A percentile compares a stretch with the other conserved stretches of the same genome.
phyloP scores from a whole-genome alignment of 64 coral and sea anemone genomes.

The Porites lutea region DNA sequence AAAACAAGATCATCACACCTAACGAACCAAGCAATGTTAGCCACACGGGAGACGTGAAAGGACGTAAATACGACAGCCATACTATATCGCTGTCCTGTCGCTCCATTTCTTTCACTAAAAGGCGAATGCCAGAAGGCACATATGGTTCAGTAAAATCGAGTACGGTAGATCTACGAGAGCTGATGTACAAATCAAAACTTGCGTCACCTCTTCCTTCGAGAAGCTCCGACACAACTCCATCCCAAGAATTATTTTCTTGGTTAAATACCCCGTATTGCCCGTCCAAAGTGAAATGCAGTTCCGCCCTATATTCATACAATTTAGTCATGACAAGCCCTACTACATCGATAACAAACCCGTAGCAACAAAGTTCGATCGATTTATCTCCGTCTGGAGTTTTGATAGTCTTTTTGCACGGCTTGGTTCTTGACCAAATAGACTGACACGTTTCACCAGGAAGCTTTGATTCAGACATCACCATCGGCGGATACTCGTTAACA shows the following conservation, averaged over 20 bases:
- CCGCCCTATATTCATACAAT: constrained; percentile 18
- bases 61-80: constrained; percentile 90
- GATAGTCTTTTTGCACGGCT: constrained; percentile 49
- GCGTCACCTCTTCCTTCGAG: constrained; percentile 68
- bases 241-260: constrained; percentile 77
- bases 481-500: constrained; percentile 85
- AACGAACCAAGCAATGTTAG: constrained; percentile 76
- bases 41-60: constrained; percentile 84
- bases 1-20: constrained; percentile 71
- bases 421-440: not conserved
- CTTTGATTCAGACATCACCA: constrained; percentile 73
- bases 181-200: constrained; percentile 80
- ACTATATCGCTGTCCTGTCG: constrained; percentile 55
- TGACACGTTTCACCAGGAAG: constrained; percentile 57
- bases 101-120: constrained; percentile 75
- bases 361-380: constrained; percentile 63
- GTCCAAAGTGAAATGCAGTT: constrained; percentile 71
- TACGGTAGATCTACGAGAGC: constrained; percentile 77
- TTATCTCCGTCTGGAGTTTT: constrained; percentile 7
- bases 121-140: constrained; percentile 82
- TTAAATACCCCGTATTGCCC: constrained; percentile 83
- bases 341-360: constrained; percentile 91
- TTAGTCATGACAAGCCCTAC: constrained; percentile 41
- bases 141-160: constrained; percentile 91
- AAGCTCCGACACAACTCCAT: constrained; percentile 85